Base-by-base conservation (phyloP, 2,888 invertebrate species). In the Orthosia gothica region DNA sequence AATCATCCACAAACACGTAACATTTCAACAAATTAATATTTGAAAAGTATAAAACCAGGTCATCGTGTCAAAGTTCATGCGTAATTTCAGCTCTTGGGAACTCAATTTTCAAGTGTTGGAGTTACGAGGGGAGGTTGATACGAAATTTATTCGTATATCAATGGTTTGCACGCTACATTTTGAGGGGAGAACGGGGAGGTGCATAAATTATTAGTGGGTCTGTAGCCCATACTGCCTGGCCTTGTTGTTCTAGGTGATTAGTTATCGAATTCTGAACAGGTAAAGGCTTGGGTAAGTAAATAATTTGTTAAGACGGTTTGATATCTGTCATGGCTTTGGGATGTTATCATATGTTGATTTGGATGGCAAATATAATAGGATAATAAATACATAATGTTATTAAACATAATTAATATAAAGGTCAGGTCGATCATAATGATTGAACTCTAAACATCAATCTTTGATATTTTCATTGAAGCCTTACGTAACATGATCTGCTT, bases 91-190 rank as follows among this genome's bases (percentile, higher is more conserved):
- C 65, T 74, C 72, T 73, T 78, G 63, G 62, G 62, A 83, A 83
- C 81, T 85, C 78, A 83, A 86, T 85, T 86, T 81, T 69, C 64
- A 76, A 83, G 76, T 80, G 85, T 80, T 80, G 58, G 57, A 76
- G 71, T 83, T 65, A 70, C 26, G 63, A 65, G 18, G 32, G 74
- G 50, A 45, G 50, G 54, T 74, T 69, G 59, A 72, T 65, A 61
- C 26, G 49, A 72, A 80, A 79, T 76, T 84, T 73, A 78, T 83
- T 81, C 70, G 64, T 70, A 77, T 78, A 72, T 78, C 83, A 70
- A 78, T 74, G 63, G 59, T 49, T 58, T 52, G 63, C 74, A 70
- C 69, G 74, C 70, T 63, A 77, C 52, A 62, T 55, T 64, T 52
- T 55, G 45, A 20, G 16, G 64, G 16, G 40, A 16, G 1, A 23